Evolutionary conservation across 2,113 vertebrate genomes (phyloP).

Genomic region (Pedionomus torquatus): DNA sequence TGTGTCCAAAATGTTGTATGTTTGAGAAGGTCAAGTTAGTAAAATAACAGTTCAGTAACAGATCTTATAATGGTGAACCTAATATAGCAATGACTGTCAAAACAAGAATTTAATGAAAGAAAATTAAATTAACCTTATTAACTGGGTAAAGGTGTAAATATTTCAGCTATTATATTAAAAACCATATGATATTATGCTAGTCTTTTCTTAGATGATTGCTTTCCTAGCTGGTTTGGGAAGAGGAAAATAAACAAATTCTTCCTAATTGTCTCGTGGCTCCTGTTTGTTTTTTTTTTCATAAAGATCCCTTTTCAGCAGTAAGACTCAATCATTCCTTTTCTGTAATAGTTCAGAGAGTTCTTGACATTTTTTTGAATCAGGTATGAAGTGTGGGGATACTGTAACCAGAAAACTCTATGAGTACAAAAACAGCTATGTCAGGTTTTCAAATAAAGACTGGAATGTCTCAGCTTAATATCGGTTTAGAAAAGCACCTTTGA

Average conservation of each 20-base stretch:
- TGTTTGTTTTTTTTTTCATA: neutral
- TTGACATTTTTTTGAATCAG: neutral
- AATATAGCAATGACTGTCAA: neutral
- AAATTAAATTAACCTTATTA: neutral
- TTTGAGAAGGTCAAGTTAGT: constrained; percentile 40
- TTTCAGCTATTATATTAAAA: neutral
- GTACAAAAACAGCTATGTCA: neutral
- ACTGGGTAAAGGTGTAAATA: neutral
- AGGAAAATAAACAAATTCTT: neutral
- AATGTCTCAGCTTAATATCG: neutral
- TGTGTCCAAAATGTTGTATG: neutral
- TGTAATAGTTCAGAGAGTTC: neutral
- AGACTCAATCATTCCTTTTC: neutral
- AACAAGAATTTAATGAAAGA: neutral
- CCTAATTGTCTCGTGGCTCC: neutral
- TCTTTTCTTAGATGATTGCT: neutral
- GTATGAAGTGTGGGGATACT: neutral
- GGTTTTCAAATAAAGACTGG: neutral
- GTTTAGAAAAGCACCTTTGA: neutral
- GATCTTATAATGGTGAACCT: neutral
- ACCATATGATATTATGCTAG: neutral
- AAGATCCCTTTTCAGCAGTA: neutral
- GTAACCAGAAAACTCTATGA: neutral
- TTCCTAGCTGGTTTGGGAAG: neutral
- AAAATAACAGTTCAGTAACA: neutral